Base-by-base conservation (phyloP, 1,140 invertebrate species). In the Drosophila varians region DNA sequence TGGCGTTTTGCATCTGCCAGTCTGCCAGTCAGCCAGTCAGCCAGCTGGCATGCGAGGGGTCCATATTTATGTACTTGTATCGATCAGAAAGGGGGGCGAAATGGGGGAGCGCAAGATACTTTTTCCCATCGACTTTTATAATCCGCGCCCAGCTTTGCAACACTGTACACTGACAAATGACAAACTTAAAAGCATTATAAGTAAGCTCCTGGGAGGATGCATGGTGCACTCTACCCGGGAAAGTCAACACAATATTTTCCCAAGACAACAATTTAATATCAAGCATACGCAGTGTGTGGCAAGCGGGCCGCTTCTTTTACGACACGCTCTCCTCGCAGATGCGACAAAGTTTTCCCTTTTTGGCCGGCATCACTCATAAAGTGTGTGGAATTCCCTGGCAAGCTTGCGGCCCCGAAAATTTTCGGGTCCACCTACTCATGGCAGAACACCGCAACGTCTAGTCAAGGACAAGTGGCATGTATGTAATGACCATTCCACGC, bases 181-280 rank as follows among this genome's bases (percentile, higher is more conserved):
- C 77, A 77, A 80, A 82, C 82, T 86, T 86, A 77, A 86, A 86
- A 78, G 83, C 74, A 77, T 87, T 87, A 75, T 76, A 75, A 76
- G 72, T 75, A 87, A 88, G 78, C 74, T 80, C 42, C 57, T 55
- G 38, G 4, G 4, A 14, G 36, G 36, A 16, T 38, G 36, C 36
- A 9, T 76, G 57, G 61, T 86, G 79, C 77, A 75, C 68, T n/a
- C n/a, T 76, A 72, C 38, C 55, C 68, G 14, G 14, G 14, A 70
- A 69, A 56, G 83, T 68, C 87, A 87, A 87, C 82, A 87, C 70
- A 77, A 82, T 87, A 87, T 87, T 72, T 78, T 77, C 61, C 70
- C 60, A 18, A 72, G 83, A 86, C 69, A 86, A 84, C 80, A 87
- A 82, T 87, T 87, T 87, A 87, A 82, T 87, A 87, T 87, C 76